Evolutionary conservation across 2,888 invertebrate species (phyloP), one percentile per base, ranked within the genome.

Genomic region (Didymodactylos carnosus): DNA sequence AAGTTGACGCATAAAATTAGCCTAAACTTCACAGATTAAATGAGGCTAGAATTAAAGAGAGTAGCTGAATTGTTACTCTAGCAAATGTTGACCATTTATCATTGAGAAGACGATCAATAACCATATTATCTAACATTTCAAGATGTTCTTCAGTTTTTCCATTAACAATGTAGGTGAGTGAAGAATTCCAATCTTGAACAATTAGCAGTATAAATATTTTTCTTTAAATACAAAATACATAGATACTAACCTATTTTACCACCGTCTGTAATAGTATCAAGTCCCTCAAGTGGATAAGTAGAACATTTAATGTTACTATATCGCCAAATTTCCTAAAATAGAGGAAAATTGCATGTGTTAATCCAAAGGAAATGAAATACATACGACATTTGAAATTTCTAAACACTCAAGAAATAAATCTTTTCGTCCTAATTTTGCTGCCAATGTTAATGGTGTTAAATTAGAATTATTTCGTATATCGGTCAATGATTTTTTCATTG

Each of bases 41-140:
- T 25, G 29, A 40, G 29, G n/a, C n/a, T n/a, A 19, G 35, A 70
- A 53, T 25, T 39, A 70, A n/a, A n/a, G n/a, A n/a, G n/a, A n/a
- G n/a, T n/a, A n/a, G n/a, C n/a, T n/a, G n/a, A n/a, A n/a, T n/a
- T n/a, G n/a, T 80, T 86, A 92, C 92, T 85, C 91, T 88, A 39
- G 94, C 98, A 86, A 94, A 98, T 0, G 94, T 94, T 84, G 97
- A 95, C 98, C 98, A 98, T 83, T 98, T 98, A 84, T 98, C 97
- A 83, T 95, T 95, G 25, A 98, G 86, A 71, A 98, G 85, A 79
- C 94, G 88, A 82, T 95, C 94, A 80, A 98, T 95, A 75, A 98
- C 97, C 40, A 97, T 97, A 70, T 95, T 94, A 81, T 95, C 94
- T 79, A 98, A 86, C 95, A 98, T 98, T 82, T 97, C 94, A 81